Base-by-base conservation (phyloP, 2,797 vertebrate genomes). In the Hydrophis major region DNA sequence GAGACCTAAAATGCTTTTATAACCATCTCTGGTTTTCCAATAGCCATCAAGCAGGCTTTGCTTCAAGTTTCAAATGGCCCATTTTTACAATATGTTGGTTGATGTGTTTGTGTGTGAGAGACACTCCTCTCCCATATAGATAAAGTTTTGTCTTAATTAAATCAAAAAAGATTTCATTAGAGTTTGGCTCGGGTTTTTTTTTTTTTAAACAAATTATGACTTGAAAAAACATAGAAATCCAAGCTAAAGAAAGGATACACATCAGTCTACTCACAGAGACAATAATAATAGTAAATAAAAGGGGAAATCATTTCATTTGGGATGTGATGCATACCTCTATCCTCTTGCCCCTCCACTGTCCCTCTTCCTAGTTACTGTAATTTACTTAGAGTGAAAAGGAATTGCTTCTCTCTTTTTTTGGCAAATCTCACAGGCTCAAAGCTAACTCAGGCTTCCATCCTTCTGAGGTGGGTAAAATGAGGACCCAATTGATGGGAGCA, bases 111-210 rank as follows among this genome's bases (percentile, higher is more conserved):
- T 83, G 32, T 89, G 37, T 89, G 37, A 96, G 96, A 92, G 92
- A 91, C 20, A 83, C 20, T 20, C 74, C 20, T 83, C 37, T 83
- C 74, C 37, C 74, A 47, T 25, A 42, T 4, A 83, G 37, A 83
- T 47, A 83, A 47, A 42, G 18, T 97, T 96, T 97, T 94, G 94
- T 92, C 96, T 98, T 98, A 98, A 98, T 98, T 98, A 98, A 98
- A 98, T 96, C 93, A 96, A 97, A 97, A 97, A 97, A 87, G 95
- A 55, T 55, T 95, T 94, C 93, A 95, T 94, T 95, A 97, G 96
- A 96, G 88, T 96, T 95, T 88, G 94, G 95, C 93, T 95, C 32
- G 66, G 93, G 0, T 97, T 97, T 98, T 95, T 95, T 98, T 95
- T 94, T 94, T 96, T 95, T 95, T 93, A 95, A 89, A 89, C 95